phyloP scores from a whole-genome alignment of 35 echinoderm and acorn worm species.

The Heliocidaris tuberculata region DNA sequence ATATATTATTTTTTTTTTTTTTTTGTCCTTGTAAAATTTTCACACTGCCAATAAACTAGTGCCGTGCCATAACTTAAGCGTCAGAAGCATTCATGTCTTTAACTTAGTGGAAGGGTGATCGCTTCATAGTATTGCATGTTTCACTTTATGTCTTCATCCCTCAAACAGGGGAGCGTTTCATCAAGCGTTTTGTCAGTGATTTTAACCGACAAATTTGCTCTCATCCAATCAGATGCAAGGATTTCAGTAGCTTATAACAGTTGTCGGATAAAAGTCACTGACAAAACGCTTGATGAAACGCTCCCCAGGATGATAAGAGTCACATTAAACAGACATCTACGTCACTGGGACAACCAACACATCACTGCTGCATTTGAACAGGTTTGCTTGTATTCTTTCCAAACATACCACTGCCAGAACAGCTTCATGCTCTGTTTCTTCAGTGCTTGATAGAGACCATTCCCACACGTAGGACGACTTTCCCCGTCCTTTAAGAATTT shows the following conservation, averaged over 20 bases:
- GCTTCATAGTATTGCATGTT: neutral
- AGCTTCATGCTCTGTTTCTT: neutral
- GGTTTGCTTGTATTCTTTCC: conserved; percentile 16
- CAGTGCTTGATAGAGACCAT: neutral
- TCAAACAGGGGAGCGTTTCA: no score
- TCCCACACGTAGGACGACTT: no score
- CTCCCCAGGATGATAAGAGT: neutral
- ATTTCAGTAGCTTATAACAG: no score
- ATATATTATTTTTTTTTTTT: no score
- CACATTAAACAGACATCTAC: conserved; percentile 1
- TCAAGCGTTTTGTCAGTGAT: no score
- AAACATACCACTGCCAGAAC: neutral
- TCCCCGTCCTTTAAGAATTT: no score
- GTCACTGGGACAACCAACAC: conserved; percentile 8
- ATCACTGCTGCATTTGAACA: neutral
- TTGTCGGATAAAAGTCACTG: no score
- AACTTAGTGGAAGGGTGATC: neutral
- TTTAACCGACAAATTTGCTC: no score
- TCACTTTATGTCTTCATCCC: neutral
- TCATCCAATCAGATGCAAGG: no score
- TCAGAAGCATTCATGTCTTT: neutral
- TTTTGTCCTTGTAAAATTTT: no score
- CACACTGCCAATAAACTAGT: neutral
- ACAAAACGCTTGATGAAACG: no score
- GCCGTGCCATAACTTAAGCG: neutral